These are phyloP conservation scores for Echeneis naucrates DNA, from an alignment of 2,797 vertebrate genomes.

Conservation along the genomic window DNA sequence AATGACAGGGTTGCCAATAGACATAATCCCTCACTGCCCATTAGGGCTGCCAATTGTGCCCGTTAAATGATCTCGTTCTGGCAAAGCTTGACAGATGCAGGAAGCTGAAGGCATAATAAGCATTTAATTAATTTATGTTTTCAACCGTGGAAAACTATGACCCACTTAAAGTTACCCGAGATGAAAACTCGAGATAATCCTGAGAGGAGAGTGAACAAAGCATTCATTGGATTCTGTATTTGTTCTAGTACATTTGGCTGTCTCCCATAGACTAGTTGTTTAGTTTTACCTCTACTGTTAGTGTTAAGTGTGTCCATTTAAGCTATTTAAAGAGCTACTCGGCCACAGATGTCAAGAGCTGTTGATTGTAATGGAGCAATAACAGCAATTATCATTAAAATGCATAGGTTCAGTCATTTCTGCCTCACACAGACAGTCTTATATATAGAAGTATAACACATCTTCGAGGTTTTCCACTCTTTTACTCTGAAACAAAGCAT, in stretches of 20 bases:
- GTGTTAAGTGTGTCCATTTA: neutral
- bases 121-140: neutral
- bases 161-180: neutral
- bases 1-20: neutral
- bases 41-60: neutral
- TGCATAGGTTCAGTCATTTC: neutral
- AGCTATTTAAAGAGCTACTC: constrained; percentile 13
- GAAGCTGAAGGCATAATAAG: neutral
- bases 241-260: constrained; percentile 20
- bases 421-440: neutral
- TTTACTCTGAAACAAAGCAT: constrained; percentile 8
- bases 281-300: constrained; percentile 5
- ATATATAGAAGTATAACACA: neutral
- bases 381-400: neutral
- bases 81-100: neutral
- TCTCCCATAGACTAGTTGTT: constrained; percentile 24
- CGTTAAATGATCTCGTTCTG: neutral
- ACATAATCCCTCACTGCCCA: constrained; percentile 1
- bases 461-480: neutral
- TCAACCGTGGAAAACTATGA: neutral
- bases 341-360: constrained; percentile 3
- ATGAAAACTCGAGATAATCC: neutral
- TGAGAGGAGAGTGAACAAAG: neutral
- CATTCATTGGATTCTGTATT: neutral
- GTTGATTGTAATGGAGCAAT: neutral